A percentile compares a stretch with the other conserved stretches of the same genome.
These are phyloP conservation scores for Pristionchus japonicus DNA, from an alignment of 2,888 invertebrate genomes.

Conservation along the genomic window DNA sequence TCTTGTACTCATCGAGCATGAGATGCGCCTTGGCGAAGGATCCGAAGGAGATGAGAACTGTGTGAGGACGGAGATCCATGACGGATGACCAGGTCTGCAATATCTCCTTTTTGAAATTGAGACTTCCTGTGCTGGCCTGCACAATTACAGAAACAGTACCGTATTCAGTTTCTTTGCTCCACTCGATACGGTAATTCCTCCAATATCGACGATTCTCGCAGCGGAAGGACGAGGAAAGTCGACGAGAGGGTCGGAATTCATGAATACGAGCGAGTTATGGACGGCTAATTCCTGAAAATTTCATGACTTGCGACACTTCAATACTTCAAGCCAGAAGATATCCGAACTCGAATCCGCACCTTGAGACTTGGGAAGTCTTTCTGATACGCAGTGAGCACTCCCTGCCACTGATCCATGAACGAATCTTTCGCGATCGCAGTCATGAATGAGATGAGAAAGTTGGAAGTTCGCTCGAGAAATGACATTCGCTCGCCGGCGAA, in stretches of 20 bases:
- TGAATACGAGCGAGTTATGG: neutral
- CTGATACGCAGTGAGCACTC: neutral
- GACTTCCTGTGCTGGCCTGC: neutral
- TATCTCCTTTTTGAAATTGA: neutral
- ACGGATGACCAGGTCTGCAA: neutral
- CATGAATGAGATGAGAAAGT: conserved; percentile 26
- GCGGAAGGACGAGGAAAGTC: neutral
- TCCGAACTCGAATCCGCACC: neutral
- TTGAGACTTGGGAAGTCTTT: neutral
- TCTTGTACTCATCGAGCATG: conserved; percentile 14
- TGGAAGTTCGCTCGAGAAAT: conserved; percentile 33
- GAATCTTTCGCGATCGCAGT: neutral
- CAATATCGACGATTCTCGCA: conserved; percentile 10
- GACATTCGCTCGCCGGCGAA: conserved; percentile 24
- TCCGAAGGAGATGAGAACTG: conserved; percentile 14
- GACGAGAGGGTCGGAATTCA: conserved; percentile 39
- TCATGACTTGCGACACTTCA: neutral
- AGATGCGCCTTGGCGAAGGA: neutral
- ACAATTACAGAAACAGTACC: neutral
- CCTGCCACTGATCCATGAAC: neutral
- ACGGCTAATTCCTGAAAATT: neutral
- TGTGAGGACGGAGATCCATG: neutral
- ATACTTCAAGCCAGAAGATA: too few species aligned
- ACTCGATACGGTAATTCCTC: neutral
- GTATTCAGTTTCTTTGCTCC: neutral